phyloP scores from a whole-genome alignment of 2,797 vertebrate genomes.

The Galagoides demidoff region DNA sequence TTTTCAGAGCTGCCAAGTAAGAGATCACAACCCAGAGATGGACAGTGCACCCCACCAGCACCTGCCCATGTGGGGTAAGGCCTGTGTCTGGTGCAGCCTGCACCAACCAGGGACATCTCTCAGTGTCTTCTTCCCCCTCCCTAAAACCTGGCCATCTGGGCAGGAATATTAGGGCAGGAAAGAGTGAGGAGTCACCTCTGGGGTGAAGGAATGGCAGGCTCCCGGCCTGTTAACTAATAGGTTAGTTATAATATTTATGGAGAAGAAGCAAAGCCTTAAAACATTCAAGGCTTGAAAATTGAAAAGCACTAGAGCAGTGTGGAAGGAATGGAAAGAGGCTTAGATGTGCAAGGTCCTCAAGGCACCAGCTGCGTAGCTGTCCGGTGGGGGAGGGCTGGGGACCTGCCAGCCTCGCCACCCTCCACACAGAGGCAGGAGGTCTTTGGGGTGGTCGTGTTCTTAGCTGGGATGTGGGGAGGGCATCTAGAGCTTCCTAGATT shows the following conservation, averaged over 20 bases:
- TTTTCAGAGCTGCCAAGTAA: slow-evolving; percentile 29
- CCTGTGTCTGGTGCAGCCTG: not conserved
- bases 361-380: not conserved
- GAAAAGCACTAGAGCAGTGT: not conserved
- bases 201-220: not conserved
- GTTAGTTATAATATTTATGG: not conserved
- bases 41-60: not conserved
- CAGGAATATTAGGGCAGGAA: not conserved
- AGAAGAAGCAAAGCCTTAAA: not conserved
- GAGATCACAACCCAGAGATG: not conserved
- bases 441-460: fast-evolving
- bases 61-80: not conserved
- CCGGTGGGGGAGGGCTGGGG: not conserved
- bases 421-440: not conserved
- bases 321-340: not conserved
- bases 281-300: not conserved
- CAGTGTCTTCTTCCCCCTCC: not conserved
- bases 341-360: not conserved
- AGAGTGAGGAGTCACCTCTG: not conserved
- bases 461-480: fast-evolving
- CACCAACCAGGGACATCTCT: fast-evolving
- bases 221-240: not conserved
- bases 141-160: not conserved
- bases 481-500: not conserved
- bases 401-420: not conserved